Base-by-base conservation (phyloP, 2,888 invertebrate species). In the Microctonus brassicae region DNA sequence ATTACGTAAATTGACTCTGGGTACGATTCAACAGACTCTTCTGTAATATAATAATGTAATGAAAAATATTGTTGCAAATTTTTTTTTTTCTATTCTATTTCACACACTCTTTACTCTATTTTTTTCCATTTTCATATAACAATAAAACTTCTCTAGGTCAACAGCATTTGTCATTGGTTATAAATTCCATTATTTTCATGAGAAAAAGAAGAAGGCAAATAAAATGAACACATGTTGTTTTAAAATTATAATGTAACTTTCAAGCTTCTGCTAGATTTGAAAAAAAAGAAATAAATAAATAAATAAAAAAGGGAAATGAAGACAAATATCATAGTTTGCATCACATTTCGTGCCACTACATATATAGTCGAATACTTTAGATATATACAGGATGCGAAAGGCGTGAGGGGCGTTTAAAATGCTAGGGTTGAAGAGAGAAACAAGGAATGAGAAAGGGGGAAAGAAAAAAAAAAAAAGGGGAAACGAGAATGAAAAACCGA, bases 361-460 rank as follows among this genome's bases (percentile, higher is more conserved):
- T n/a, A n/a, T n/a, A n/a, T n/a, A 63, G 26, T 63, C 11, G 9
- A 34, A 22, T n/a, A 39, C 39, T 57, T 66, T 36, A 57, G 55
- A 20, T 11, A 71, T 65, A 68, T 68, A 75, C 69, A 66, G 70
- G 69, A 62, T 7, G 64, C 68, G 68, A 60, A 42, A 69, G 76
- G 75, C 74, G 62, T 71, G 72, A 70, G 65, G n/a, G 39, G 17
- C 47, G 47, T 77, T 68, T 42, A 60, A 69, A 69, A 69, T 63
- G 73, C 69, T 65, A 66, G 75, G 76, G 74, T 72, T 70, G 75
- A 69, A 72, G 61, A 65, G 75, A 20, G 33, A 4, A n/a, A 55
- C 6, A 36, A 33, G 42, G 53, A 55, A 22, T 39, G 22, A 42
- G 11, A n/a, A 55, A 24, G 34, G 9, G 17, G 33, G 20, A 29